Evolutionary conservation across 2,113 vertebrate genomes (phyloP).

Genomic region (Albula goreensis): DNA sequence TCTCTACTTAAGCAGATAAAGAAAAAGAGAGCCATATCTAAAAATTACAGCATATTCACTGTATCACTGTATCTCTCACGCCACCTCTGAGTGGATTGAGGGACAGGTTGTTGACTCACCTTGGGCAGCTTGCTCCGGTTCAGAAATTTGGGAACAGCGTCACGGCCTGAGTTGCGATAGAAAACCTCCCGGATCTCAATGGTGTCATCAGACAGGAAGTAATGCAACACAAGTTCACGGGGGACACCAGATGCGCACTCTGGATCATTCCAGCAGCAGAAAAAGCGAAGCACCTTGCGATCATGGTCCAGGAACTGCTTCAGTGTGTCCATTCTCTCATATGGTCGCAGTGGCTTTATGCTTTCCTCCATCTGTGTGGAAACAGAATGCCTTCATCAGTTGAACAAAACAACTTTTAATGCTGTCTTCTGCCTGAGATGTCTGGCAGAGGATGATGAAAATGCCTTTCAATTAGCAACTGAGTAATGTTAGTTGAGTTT

Average conservation of each 20-base stretch:
- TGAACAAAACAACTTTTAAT: neutral
- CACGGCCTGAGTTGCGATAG: slow-evolving; percentile 74
- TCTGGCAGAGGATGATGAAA: no score
- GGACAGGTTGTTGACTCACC: slow-evolving; percentile 62
- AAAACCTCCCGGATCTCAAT: slow-evolving; percentile 80
- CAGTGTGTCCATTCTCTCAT: slow-evolving; percentile 75
- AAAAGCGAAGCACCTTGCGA: slow-evolving; percentile 82
- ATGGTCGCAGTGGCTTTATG: slow-evolving; percentile 76
- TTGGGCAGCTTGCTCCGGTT: slow-evolving; percentile 83
- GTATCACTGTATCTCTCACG: neutral
- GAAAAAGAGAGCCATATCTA: neutral
- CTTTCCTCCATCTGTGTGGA: slow-evolving; percentile 62
- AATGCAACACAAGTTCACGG: slow-evolving; percentile 79
- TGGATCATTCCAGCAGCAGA: slow-evolving; percentile 83
- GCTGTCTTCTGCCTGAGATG: no score
- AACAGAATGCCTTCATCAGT: slow-evolving; percentile 3
- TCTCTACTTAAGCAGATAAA: neutral
- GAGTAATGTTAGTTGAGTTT: no score
- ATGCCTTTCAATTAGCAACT: no score
- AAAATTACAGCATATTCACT: neutral
- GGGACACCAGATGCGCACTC: slow-evolving; percentile 59
- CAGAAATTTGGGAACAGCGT: slow-evolving; percentile 73
- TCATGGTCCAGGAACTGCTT: slow-evolving; percentile 83
- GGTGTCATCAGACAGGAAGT: slow-evolving; percentile 87
- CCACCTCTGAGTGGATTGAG: neutral